phyloP scores from a whole-genome alignment of 30 jellyfish, hydroid and myxozoan genomes.

The Pseudorhiza aurosa region DNA sequence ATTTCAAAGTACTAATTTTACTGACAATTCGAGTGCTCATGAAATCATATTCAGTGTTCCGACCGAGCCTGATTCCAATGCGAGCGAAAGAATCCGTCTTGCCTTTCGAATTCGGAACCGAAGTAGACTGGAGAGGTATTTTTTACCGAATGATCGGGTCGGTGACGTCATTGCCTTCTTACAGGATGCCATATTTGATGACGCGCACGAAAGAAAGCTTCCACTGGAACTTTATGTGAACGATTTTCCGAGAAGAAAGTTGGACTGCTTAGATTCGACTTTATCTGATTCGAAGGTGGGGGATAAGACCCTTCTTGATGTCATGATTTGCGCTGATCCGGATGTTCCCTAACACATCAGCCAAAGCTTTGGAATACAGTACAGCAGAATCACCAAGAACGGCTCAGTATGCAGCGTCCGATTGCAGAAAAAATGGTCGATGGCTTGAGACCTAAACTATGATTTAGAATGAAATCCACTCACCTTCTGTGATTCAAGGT shows the following conservation, averaged over 20 bases:
- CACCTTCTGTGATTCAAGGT: no score
- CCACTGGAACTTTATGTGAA: slow-evolving; percentile 10
- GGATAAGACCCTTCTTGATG: slow-evolving; percentile 23
- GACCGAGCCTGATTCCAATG: slow-evolving; percentile 3
- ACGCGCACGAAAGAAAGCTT: neutral
- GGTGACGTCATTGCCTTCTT: slow-evolving; percentile 37
- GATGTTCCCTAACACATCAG: neutral
- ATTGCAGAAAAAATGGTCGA: no score
- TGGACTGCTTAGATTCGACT: slow-evolving; percentile 10
- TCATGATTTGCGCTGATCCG: slow-evolving; percentile 5
- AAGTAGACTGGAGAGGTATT: slow-evolving; percentile 30
- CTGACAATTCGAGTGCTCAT: neutral
- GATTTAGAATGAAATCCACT: no score
- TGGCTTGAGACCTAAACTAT: no score
- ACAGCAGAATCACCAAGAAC: no score
- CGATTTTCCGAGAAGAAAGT: slow-evolving; percentile 46
- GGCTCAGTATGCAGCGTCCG: no score
- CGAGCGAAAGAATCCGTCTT: slow-evolving; percentile 1
- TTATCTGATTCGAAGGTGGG: slow-evolving; percentile 2
- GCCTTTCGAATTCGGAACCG: slow-evolving; percentile 42
- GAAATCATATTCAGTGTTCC: neutral
- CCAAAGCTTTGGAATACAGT: no score
- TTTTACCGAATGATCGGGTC: slow-evolving; percentile 37
- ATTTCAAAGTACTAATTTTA: neutral
- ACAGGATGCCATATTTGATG: neutral